A percentile compares a stretch with the other conserved stretches of the same genome.
Evolutionary conservation across 2,888 invertebrate genomes (phyloP).

Genomic region (Thelaira solivaga): DNA sequence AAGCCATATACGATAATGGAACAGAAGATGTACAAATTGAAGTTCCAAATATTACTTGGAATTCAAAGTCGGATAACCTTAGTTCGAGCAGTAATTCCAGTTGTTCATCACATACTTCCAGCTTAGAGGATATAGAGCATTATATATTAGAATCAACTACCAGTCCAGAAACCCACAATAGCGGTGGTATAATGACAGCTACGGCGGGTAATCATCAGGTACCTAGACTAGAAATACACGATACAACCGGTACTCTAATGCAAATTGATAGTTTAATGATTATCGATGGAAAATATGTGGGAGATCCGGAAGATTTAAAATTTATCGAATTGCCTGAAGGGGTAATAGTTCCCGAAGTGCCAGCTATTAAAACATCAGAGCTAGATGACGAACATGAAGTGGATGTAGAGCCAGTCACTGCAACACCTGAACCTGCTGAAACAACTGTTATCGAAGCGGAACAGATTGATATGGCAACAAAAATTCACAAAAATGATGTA

Average conservation of each 20-base stretch:
- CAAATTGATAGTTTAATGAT: slow-evolving; percentile 81
- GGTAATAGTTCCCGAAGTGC: slow-evolving; percentile 69
- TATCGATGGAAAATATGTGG: slow-evolving; percentile 77
- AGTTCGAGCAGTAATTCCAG: slow-evolving; percentile 70
- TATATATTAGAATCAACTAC: slow-evolving; percentile 77
- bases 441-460: slow-evolving; percentile 71
- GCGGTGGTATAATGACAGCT: slow-evolving; percentile 33
- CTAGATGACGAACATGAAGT: slow-evolving; percentile 66
- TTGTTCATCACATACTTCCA: slow-evolving; percentile 77
- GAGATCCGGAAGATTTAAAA: slow-evolving; percentile 77
- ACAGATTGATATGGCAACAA: background rate
- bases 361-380: slow-evolving; percentile 66
- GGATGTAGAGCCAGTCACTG: slow-evolving; percentile 69
- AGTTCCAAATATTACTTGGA: slow-evolving; percentile 79
- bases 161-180: slow-evolving; percentile 76
- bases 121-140: slow-evolving; percentile 77
- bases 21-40: slow-evolving; percentile 78
- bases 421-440: slow-evolving; percentile 72
- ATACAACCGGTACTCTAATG: slow-evolving; percentile 83
- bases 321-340: slow-evolving; percentile 76
- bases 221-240: slow-evolving; percentile 85
- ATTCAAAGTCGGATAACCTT: slow-evolving; percentile 79
- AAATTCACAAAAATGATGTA: slow-evolving; percentile 7
- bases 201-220: slow-evolving; percentile 75
- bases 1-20: slow-evolving; percentile 67